Evolutionary conservation across 2,888 invertebrate genomes (phyloP), one percentile per base, ranked within the genome.

Genomic region (Tubulanus polymorphus): DNA sequence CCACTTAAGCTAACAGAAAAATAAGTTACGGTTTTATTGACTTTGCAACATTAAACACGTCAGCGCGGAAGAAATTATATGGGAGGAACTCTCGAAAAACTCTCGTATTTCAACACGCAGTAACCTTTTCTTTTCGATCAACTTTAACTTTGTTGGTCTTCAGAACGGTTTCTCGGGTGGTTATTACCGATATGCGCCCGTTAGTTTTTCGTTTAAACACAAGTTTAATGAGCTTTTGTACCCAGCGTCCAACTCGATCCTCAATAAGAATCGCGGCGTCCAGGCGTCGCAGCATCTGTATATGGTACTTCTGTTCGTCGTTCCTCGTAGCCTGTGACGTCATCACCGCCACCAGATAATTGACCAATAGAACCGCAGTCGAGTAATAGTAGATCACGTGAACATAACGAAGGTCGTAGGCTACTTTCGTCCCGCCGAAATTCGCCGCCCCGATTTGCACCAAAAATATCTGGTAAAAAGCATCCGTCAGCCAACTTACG

Each of bases 241-340:
- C 3, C 41, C 5, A 41, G 41, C 41, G 41, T 41, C 41, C 41
- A 3, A 41, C 23, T 41, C 41, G 41, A 20, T 41, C 41, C 15
- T 41, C 41, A 41, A 41, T 15, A 18, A 41, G 41, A 18, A 41
- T 18, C 41, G 41, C 41, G 6, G 41, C 41, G 41, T 41, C 41
- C 5, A 41, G 41, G 23, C 41, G 41, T 15, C 41, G 5, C 6
- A 41, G 18, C 15, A 15, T 41, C 15, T 41, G 41, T 8, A 41
- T 41, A 8, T 18, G 18, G 3, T 5, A 18, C 5, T 20, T 5
- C 6, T 41, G 5, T 41, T 15, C 20, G 18, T 23, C 23, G 41
- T 23, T 8, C 3, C 23, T 23, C 6, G 15, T 15, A 5, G 15
- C 41, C 6, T 20, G 18, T 23, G 18, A 23, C 15, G 41, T 20